Percentiles rank a stretch among this genome's conserved stretches.
Conservation (phyloP, 2,888 invertebrate species). For the Drosophila neutralis region DNA sequence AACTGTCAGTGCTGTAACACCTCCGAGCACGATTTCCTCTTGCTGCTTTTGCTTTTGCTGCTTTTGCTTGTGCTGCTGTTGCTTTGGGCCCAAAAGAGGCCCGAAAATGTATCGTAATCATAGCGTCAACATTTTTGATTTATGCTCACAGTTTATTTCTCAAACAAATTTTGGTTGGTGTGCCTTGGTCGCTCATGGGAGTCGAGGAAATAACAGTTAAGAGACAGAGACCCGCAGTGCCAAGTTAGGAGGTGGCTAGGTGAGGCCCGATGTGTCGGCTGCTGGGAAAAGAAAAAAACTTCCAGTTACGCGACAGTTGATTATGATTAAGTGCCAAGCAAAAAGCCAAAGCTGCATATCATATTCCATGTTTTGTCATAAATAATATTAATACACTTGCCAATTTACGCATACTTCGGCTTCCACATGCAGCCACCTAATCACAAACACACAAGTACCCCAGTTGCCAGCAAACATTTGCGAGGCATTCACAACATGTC, state of each 20-base stretch:
- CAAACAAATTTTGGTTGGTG: conserved; percentile 39
- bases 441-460: not conserved
- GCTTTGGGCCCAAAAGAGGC: conserved; percentile 37
- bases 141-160: conserved; percentile 71
- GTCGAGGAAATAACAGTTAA: conserved; percentile 52
- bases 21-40: conserved; percentile 74
- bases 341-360: conserved; percentile 68
- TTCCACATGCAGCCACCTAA: conserved; percentile 7
- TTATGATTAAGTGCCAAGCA: conserved; percentile 78
- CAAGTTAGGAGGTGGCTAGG: conserved; percentile 52
- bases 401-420: conserved; percentile 38
- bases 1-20: conserved; percentile 79
- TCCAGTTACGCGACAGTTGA: conserved; percentile 75
- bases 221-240: conserved; percentile 21
- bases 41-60: conserved; percentile 13
- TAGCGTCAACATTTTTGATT: conserved; percentile 79
- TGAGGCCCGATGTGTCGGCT: conserved; percentile 35
- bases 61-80: conserved; percentile 3
- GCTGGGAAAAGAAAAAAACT: conserved; percentile 40
- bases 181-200: conserved; percentile 49
- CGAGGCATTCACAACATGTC: conserved; percentile 14
- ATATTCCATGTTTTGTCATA: conserved; percentile 69
- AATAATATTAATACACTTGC: conserved; percentile 65
- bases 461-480: conserved; percentile 8
- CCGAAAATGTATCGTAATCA: conserved; percentile 70